Conservation (phyloP, 2,888 invertebrate genomes). For the Elaeidobius kamerunicus region DNA sequence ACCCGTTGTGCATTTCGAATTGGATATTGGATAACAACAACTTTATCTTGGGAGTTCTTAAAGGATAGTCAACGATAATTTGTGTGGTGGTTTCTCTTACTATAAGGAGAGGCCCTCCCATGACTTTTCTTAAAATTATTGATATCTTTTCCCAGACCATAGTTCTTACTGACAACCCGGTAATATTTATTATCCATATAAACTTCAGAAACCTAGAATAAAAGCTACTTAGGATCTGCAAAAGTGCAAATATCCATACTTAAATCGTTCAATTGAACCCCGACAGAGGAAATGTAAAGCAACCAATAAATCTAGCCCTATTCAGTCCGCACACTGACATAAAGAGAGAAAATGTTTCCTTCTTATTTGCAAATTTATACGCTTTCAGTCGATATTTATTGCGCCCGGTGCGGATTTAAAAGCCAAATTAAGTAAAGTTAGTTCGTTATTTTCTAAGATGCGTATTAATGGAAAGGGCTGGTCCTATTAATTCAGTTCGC, state of each 20-base stretch:
- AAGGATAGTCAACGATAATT: too few species aligned
- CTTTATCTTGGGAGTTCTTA: too few species aligned
- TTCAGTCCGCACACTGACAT: slow-evolving; percentile 24
- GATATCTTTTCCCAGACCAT: too few species aligned
- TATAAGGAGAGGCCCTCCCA: too few species aligned
- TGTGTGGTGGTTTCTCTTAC: too few species aligned
- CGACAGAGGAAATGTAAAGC: slow-evolving; percentile 20
- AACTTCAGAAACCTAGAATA: too few species aligned
- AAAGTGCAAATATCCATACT: slow-evolving; percentile 11
- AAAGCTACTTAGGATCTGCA: too few species aligned
- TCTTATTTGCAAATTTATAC: slow-evolving; percentile 38
- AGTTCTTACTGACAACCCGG: too few species aligned
- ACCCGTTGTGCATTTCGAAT: too few species aligned
- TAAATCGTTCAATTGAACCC: slow-evolving; percentile 15
- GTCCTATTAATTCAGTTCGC: slow-evolving; percentile 18
- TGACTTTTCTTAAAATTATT: too few species aligned
- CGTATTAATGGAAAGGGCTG: slow-evolving; percentile 27
- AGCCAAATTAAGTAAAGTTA: slow-evolving; percentile 30
- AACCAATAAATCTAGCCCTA: slow-evolving; percentile 27
- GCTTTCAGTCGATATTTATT: slow-evolving; percentile 36
- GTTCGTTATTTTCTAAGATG: slow-evolving; percentile 26
- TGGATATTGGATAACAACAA: too few species aligned
- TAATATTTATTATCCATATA: too few species aligned
- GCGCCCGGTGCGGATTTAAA: slow-evolving; percentile 27
- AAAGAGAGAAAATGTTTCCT: slow-evolving; percentile 35